Base-by-base conservation (phyloP, 2,888 invertebrate genomes). In the Ophraella communa region DNA sequence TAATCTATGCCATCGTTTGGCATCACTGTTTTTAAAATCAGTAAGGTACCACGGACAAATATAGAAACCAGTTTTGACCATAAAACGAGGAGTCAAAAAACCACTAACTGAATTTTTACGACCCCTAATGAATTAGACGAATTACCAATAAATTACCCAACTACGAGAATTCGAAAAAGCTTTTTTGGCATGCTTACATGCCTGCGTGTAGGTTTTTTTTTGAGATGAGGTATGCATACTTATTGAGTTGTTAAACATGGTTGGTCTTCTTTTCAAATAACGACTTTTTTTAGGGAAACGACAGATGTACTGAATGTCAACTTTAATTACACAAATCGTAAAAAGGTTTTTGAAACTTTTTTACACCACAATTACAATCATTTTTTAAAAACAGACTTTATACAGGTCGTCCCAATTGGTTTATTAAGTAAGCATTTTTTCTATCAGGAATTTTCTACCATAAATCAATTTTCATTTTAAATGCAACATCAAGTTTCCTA, bases 191-290 rank as follows among this genome's bases (percentile, higher is more conserved):
- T 27, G 24, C 17, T 23, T 24, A 24, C 49, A 14, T 49, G 24
- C 49, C 14, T 51, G 23, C 23, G 35, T 23, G 20, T 23, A 54
- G 14, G 8, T 3, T 54, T 39, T 54, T 54, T 39, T 54, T 54
- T 35, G 23, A 39, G 21, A 23, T 35, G 39, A 39, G 23, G 35
- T 17, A 54, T 39, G 39, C 39, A 54, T 54, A 39, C 23, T 23
- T 54, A 54, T 54, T 35, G 39, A 54, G 54, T 54, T 54, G 54
- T 54, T 54, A 54, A 54, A 39, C 39, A 54, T 54, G 20, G 39
- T 35, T 39, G 54, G 14, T 21, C 35, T 20, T 23, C 35, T 21
- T 35, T 23, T 35, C n/a, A 39, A 54, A 54, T 39, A 14, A 20
- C n/a, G n/a, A 49, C 49, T 45, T 51, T 51, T 51, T 51, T 51